These are phyloP conservation scores for Hypothenemus hampei DNA, from an alignment of 1,140 invertebrate genomes.

Conservation along the genomic window DNA sequence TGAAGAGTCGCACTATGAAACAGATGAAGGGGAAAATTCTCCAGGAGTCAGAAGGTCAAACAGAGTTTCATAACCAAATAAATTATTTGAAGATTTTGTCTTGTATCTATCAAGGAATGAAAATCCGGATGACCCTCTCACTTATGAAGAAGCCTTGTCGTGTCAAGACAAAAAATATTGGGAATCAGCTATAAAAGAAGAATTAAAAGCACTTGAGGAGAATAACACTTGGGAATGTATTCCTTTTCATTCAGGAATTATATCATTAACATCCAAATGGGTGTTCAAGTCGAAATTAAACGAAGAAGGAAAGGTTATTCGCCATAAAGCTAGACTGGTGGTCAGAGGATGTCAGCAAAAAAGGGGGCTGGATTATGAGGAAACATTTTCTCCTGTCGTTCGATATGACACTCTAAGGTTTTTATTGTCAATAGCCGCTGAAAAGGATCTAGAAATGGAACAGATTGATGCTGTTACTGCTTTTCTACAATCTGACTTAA, in stretches of 20 bases:
- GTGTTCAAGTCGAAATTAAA: slow-evolving; percentile 14
- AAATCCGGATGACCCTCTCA: not conserved
- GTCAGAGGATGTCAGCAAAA: slow-evolving; percentile 43
- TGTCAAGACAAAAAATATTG: slow-evolving; percentile 27
- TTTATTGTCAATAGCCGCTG: slow-evolving; percentile 27
- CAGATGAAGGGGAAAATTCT: too few relatives aligned
- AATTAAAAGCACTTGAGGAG: slow-evolving; percentile 36
- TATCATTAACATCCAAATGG: slow-evolving; percentile 8
- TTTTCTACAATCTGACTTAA: slow-evolving; percentile 44
- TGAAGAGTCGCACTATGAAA: too few relatives aligned
- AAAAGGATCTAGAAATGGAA: slow-evolving; percentile 7
- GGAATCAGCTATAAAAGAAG: slow-evolving; percentile 33
- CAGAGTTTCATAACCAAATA: too few relatives aligned
- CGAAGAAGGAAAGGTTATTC: not conserved
- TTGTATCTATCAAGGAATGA: too few relatives aligned
- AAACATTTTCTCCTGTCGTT: slow-evolving; percentile 43
- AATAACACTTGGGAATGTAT: slow-evolving; percentile 41
- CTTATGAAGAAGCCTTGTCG: slow-evolving; percentile 9
- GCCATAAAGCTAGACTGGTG: slow-evolving; percentile 38
- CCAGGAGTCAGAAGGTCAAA: too few relatives aligned
- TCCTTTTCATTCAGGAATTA: slow-evolving; percentile 13
- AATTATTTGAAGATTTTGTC: too few relatives aligned
- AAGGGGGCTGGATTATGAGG: slow-evolving; percentile 43
- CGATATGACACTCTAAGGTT: slow-evolving; percentile 31
- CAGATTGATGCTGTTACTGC: slow-evolving; percentile 42